Base-by-base conservation (phyloP, 1,140 invertebrate species). In the Pogonomyrmex barbatus region DNA sequence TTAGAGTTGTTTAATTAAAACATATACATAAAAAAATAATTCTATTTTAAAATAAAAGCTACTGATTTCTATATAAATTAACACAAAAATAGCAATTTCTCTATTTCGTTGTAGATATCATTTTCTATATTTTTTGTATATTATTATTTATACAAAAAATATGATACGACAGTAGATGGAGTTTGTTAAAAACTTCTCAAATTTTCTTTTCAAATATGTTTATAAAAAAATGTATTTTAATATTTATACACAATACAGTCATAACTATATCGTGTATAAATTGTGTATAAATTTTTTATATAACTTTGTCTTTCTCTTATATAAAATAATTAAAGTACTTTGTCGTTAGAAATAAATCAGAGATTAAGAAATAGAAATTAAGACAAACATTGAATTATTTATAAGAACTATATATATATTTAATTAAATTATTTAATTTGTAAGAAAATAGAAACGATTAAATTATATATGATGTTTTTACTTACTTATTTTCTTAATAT, bases 181-280 rank as follows among this genome's bases (percentile, higher is more conserved):
- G n/a, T 17, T 36, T 67, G 17, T 42, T 67, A 42, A 67, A 67
- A 67, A 17, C 8, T 67, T 67, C 36, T 24, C 8, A 67, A 67
- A 45, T 67, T 67, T 67, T 5, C n/a, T 67, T 67, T 67, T 67
- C n/a, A 12, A 42, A 67, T 33, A 60, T 60, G 30, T 60, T 24
- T 0, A 24, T 67, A n/a, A 42, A 42, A 24, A 67, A 67, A 1
- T 4, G 39, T 24, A 67, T 67, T 67, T 2, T n/a, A 65, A n/a
- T 5, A 39, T 65, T 65, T n/a, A 1, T 24, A 24, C 24, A 24
- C 24, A 24, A 24, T n/a, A n/a, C n/a, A n/a, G n/a, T n/a, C n/a
- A n/a, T n/a, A n/a, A n/a, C n/a, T n/a, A n/a, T n/a, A n/a, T n/a
- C n/a, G n/a, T n/a, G n/a, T n/a, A n/a, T n/a, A n/a, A n/a, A n/a